Base-by-base conservation (phyloP, 1,140 invertebrate genomes). In the Oryctes rhinoceros region DNA sequence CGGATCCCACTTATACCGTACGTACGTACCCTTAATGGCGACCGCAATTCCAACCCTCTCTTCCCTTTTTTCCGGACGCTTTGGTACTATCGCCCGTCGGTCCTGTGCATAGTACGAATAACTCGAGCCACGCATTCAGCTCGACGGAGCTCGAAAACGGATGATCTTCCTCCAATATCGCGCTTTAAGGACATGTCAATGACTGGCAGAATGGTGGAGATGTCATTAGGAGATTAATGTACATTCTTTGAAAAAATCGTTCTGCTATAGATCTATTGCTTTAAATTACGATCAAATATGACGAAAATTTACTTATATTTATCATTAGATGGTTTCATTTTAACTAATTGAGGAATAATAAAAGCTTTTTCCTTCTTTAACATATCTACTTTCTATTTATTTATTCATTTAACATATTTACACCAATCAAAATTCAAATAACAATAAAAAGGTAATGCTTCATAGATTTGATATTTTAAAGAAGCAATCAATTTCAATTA, bases 21-120 rank as follows among this genome's bases (percentile, higher is more conserved):
- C 39, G 39, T 44, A 53, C 6, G 13, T 67, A 67, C 65, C 65
- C 35, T 44, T 67, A 67, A 67, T 67, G 30, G 20, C 65, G 65
- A 24, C 20, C 65, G 65, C 35, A 67, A 67, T 67, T 67, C 30
- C 65, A 6, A 67, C 9, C 65, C 20, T 67, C 65, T 18, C 49
- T 15, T 44, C 9, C 39, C 9, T 10, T 44, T 44, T 53, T 53
- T 53, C 49, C 49, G 4, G 24, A 11, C 2, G 49, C 49, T 10
- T 13, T 15, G 9, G n/a, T 24, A 30, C 65, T 9, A 30, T 35
- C 13, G 65, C n/a, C 6, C 20, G 5, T 20, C 53, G 5, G 13
- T 1, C 30, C 18, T 67, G 30, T 35, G 18, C 30, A 67, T 67
- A 67, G 35, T 67, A 18, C 20, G 65, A 67, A 67, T 67, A 67